Evolutionary conservation across 2,888 invertebrate genomes (phyloP).

Genomic region (Epinotia demarniana): DNA sequence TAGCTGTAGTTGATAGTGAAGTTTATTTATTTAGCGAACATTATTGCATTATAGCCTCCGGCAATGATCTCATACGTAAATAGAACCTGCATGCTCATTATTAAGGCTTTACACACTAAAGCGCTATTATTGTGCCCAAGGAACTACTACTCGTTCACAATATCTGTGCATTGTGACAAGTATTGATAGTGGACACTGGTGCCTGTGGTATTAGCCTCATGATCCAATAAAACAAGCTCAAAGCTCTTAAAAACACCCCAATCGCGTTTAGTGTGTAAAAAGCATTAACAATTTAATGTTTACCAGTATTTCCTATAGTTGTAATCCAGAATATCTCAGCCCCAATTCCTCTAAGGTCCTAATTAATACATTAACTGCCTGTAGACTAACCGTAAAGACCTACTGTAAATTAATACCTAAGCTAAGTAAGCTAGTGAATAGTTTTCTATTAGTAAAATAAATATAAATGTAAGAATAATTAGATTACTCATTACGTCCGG

Average conservation of each 20-base stretch:
- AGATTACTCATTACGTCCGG: neutral
- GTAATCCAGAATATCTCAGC: constrained; percentile 3
- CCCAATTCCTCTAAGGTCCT: neutral
- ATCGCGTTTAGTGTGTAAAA: neutral
- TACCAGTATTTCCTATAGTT: constrained; percentile 3
- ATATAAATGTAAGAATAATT: constrained; percentile 13
- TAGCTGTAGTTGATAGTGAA: constrained; percentile 42
- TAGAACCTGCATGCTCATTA: constrained; percentile 44
- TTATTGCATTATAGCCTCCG: constrained; percentile 54
- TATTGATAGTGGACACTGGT: too few relatives aligned
- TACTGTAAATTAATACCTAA: constrained; percentile 41
- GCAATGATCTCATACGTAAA: constrained; percentile 67
- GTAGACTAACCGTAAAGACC: constrained; percentile 30
- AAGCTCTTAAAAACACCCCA: neutral
- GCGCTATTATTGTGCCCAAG: neutral
- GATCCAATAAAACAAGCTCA: neutral
- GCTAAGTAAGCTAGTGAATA: constrained; percentile 28
- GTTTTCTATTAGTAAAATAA: constrained; percentile 17
- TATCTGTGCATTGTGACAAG: too few relatives aligned
- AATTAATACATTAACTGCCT: constrained; percentile 20
- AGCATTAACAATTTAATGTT: constrained; percentile 7
- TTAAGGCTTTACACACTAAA: constrained; percentile 45
- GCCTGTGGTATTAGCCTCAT: too few relatives aligned
- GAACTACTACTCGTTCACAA: neutral
- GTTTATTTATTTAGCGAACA: constrained; percentile 54